A percentile compares a stretch with the other conserved stretches of the same genome.
Evolutionary conservation across 2,888 invertebrate genomes (phyloP).

Genomic region (Lasioglossum morio): DNA sequence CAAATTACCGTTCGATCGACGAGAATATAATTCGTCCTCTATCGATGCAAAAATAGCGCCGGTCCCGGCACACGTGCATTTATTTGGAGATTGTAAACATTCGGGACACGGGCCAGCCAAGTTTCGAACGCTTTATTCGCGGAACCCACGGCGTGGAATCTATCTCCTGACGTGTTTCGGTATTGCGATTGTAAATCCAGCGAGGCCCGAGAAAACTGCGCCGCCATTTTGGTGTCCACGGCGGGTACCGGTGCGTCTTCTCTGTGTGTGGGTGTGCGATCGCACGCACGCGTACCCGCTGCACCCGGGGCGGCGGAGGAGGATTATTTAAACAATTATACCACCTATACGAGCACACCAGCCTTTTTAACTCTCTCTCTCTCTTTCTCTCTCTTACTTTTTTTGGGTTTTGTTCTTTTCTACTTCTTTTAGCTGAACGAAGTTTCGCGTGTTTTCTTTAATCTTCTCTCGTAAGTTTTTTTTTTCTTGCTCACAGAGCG

Average conservation of each 20-base stretch:
- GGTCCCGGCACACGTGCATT: slow-evolving; percentile 29
- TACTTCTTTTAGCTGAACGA: slow-evolving; percentile 1
- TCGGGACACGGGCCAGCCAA: slow-evolving; percentile 54
- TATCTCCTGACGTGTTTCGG: slow-evolving; percentile 1
- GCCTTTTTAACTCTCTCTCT: slow-evolving; percentile 22
- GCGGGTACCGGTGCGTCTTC: slow-evolving; percentile 46
- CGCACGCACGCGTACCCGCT: slow-evolving; percentile 40
- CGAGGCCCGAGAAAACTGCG: background rate
- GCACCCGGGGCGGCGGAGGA: slow-evolving; percentile 36
- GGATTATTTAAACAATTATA: slow-evolving; percentile 10
- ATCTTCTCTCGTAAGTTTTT: slow-evolving; percentile 11
- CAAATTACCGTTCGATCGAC: slow-evolving; percentile 34
- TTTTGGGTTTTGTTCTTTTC: slow-evolving; percentile 17
- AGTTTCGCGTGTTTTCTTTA: slow-evolving; percentile 44
- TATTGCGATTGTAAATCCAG: slow-evolving; percentile 6
- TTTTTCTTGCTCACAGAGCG: slow-evolving; percentile 44
- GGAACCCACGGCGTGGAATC: slow-evolving; percentile 37
- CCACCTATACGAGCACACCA: slow-evolving; percentile 27
- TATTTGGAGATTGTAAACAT: slow-evolving; percentile 58
- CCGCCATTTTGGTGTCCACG: slow-evolving; percentile 45
- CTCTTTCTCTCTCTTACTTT: background rate
- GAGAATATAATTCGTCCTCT: slow-evolving; percentile 42
- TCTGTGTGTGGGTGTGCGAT: slow-evolving; percentile 42
- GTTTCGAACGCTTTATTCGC: slow-evolving; percentile 51
- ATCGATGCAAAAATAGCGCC: slow-evolving; percentile 46